These are phyloP conservation scores for Belgica antarctica DNA, from an alignment of 2,888 invertebrate genomes.

Conservation along the genomic window DNA sequence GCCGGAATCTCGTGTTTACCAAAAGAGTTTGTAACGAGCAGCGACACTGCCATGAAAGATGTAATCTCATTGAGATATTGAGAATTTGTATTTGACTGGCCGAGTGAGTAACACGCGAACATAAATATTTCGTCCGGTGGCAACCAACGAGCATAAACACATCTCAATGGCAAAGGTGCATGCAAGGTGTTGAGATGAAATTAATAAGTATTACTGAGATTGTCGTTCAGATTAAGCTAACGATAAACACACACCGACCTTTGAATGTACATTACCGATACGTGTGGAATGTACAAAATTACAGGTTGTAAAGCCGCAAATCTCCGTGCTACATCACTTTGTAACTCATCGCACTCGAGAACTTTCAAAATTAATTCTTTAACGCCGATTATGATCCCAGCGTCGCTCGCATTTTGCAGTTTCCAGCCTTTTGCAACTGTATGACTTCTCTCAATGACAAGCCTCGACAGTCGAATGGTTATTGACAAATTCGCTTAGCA, in stretches of 20 bases:
- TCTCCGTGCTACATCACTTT: neutral
- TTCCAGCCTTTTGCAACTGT: neutral
- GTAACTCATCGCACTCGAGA: neutral
- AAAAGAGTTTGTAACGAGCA: no score
- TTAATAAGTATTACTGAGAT: neutral
- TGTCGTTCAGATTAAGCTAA: neutral
- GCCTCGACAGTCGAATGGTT: conserved; percentile 13
- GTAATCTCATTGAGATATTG: no score
- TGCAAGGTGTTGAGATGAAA: conserved; percentile 15
- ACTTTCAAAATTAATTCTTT: no score
- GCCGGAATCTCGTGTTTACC: no score
- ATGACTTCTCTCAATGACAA: conserved; percentile 22
- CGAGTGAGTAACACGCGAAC: neutral
- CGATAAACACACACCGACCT: conserved; percentile 2
- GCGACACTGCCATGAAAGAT: no score
- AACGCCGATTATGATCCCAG: no score
- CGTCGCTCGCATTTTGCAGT: neutral
- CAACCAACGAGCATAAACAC: neutral
- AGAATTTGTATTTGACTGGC: no score
- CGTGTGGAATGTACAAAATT: neutral
- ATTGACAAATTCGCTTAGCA: conserved; percentile 20
- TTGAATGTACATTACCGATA: neutral
- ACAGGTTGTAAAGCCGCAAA: neutral
- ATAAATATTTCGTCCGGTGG: no score
- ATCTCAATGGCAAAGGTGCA: conserved; percentile 1